A percentile compares a stretch with the other conserved stretches of the same genome.
Conservation (phyloP, 2,113 vertebrate species). For the Lepidothrix coronata region DNA sequence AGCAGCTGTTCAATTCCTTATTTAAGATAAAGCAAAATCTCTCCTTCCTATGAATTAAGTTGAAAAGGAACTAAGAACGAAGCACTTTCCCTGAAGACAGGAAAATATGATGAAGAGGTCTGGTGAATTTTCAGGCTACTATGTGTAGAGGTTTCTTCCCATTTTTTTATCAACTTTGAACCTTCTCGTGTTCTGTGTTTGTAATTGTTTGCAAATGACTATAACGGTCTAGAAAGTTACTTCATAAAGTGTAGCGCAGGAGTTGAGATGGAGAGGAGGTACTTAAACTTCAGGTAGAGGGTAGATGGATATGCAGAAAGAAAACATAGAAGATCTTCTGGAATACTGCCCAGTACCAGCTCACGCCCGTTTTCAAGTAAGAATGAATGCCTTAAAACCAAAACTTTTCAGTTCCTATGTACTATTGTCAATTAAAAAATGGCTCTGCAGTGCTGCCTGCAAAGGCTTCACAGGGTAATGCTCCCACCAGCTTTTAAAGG, state of each 20-base stretch:
- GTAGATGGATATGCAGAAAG: neutral
- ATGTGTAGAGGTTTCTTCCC: neutral
- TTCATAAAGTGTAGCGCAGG: neutral
- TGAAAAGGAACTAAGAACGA: neutral
- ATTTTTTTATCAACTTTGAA: neutral
- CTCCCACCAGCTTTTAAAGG: neutral
- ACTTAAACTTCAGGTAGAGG: neutral
- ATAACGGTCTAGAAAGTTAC: neutral
- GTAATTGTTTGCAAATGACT: neutral
- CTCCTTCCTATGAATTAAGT: neutral
- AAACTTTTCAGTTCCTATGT: neutral
- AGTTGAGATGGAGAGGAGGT: neutral
- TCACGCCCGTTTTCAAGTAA: neutral
- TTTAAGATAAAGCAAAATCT: neutral
- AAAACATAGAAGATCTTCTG: neutral
- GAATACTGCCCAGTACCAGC: neutral
- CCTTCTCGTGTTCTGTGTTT: neutral
- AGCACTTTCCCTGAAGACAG: neutral
- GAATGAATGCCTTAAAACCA: neutral
- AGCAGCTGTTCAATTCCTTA: neutral
- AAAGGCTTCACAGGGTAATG: neutral
- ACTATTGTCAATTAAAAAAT: neutral
- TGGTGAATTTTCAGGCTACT: neutral
- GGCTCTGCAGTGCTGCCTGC: neutral
- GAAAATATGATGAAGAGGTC: neutral